A percentile compares a stretch with the other conserved stretches of the same genome.
Conservation (phyloP, 1,140 invertebrate genomes). For the Asobara japonica region DNA sequence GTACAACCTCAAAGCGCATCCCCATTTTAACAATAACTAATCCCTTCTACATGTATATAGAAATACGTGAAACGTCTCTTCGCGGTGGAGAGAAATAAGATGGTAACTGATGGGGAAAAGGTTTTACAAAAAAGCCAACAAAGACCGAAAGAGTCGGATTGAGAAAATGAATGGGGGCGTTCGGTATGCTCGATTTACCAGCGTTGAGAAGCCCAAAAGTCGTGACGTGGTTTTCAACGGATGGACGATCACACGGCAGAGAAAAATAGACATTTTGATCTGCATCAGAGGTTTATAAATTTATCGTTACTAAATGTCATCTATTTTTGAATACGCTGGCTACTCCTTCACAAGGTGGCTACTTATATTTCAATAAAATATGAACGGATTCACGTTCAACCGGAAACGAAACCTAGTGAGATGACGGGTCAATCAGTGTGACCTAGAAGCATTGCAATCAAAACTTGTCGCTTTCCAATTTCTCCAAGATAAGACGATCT, state of each 20-base stretch:
- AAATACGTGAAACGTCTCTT: not conserved
- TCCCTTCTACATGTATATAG: not conserved
- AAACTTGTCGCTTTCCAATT: too few relatives aligned
- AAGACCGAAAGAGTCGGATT: slow-evolving; percentile 20
- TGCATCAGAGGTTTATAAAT: not conserved
- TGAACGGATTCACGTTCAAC: too few relatives aligned
- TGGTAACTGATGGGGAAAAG: slow-evolving; percentile 8
- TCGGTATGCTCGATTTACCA: slow-evolving; percentile 22
- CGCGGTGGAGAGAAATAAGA: not conserved
- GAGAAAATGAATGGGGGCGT: slow-evolving; percentile 24
- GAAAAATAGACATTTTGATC: slow-evolving; percentile 11
- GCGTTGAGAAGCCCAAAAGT: slow-evolving; percentile 26
- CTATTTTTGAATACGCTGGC: too few relatives aligned
- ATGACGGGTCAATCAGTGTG: too few relatives aligned
- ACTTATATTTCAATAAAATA: too few relatives aligned
- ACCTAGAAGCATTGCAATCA: too few relatives aligned
- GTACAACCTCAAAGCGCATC: not conserved
- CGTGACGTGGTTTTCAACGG: slow-evolving; percentile 21
- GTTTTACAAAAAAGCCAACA: slow-evolving; percentile 12
- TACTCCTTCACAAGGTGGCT: too few relatives aligned
- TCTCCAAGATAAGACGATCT: too few relatives aligned
- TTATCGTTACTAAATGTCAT: not conserved
- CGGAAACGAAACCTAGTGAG: too few relatives aligned
- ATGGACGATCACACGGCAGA: slow-evolving; percentile 11
- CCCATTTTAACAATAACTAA: not conserved